Evolutionary conservation across 2,888 invertebrate genomes (phyloP), one percentile per base, ranked within the genome.

Genomic region (Merodon equestris): DNA sequence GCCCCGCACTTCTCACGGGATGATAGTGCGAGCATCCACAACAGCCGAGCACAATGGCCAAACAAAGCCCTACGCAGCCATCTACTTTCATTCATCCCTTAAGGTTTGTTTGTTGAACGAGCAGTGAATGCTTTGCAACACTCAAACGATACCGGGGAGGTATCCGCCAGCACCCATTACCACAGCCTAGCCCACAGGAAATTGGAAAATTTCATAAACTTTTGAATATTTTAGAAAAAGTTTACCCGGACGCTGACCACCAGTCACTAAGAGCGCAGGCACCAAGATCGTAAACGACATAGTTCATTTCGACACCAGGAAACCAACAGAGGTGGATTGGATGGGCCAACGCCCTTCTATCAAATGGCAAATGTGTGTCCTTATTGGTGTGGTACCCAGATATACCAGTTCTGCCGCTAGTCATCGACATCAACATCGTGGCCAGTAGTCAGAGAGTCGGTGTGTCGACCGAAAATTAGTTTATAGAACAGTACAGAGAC

Each of bases 191-290:
- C 34, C 53, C 34, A 38, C 38, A 45, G 15, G 45, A 61, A 61
- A 71, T 71, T 71, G 67, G 61, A 68, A 77, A 73, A 77, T 57
- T 67, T 73, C 61, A 73, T 73, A 77, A 73, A 77, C 64, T 76
- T 76, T 61, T 64, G 60, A 76, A 72, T 76, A 72, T 73, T 77
- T 73, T 67, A 42, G 36, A 42, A 77, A 72, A 73, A 56, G 36
- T 74, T 75, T 48, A 40, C 61, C 51, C 61, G 60, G 68, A 54
- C 27, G 27, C 27, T 47, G 61, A 61, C 50, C 53, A 27, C 58
- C 4, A 40, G 38, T 38, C 51, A 14, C 34, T 10, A 38, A 9
- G n/a, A 15, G 34, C 17, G 19, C 53, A 53, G 27, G 34, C 53
- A 56, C 14, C 17, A 54, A 60, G n/a, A 50, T 17, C 13, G 50